phyloP scores from a whole-genome alignment of 2,888 invertebrate species.

The Tryphoninae sp. region DNA sequence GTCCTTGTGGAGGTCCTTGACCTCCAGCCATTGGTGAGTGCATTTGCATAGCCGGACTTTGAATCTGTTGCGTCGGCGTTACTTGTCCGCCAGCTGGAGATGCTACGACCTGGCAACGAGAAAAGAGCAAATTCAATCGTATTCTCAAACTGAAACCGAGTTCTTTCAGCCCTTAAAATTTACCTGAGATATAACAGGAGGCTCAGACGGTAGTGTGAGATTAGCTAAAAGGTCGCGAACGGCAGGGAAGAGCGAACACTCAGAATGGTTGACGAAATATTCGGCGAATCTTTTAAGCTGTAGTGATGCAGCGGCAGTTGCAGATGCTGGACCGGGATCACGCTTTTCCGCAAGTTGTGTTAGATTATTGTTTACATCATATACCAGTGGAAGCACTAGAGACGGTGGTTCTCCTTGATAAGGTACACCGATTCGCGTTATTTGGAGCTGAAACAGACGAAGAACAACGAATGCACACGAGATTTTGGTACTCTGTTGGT shows the following conservation, averaged over 20 bases:
- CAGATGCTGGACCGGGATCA: constrained; percentile 85
- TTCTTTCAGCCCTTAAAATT: constrained; percentile 13
- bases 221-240: constrained; percentile 93
- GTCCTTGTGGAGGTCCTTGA: constrained; percentile 77
- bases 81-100: constrained; percentile 82
- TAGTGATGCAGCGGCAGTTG: constrained; percentile 85
- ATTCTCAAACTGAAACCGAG: background rate
- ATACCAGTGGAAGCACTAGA: constrained; percentile 93
- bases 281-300: constrained; percentile 89
- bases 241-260: constrained; percentile 96
- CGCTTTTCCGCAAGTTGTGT: constrained; percentile 94
- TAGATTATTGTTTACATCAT: constrained; percentile 92
- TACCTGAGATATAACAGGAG: constrained; percentile 83
- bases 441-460: constrained; percentile 84
- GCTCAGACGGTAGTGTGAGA: constrained; percentile 91
- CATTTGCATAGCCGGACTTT: constrained; percentile 84
- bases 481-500: background rate
- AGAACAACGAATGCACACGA: constrained; percentile 10
- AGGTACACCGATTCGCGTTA: constrained; percentile 86
- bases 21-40: constrained; percentile 83
- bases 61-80: constrained; percentile 83
- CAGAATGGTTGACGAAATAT: constrained; percentile 86
- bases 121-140: constrained; percentile 17
- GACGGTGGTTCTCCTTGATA: constrained; percentile 87
- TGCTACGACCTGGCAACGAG: constrained; percentile 79